phyloP scores from a whole-genome alignment of 2,888 invertebrate species.

The Hyposoter didymator region DNA sequence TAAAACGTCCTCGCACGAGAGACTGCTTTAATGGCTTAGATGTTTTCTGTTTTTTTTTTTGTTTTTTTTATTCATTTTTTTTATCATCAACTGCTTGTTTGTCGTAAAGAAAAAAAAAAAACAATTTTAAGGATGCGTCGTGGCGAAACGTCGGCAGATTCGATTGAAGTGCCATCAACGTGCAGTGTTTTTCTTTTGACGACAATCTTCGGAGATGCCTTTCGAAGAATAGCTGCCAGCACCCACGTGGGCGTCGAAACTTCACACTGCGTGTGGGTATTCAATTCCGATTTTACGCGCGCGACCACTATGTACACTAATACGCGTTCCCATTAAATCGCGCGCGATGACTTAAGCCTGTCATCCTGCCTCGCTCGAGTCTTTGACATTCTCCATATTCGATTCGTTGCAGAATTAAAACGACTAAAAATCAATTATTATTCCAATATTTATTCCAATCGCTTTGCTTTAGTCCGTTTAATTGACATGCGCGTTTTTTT shows the following conservation, averaged over 20 bases:
- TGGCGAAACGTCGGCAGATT: slow-evolving; percentile 39
- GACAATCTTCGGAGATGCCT: slow-evolving; percentile 34
- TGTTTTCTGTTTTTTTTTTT: background rate
- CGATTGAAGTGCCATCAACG: slow-evolving; percentile 56
- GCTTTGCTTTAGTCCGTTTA: background rate
- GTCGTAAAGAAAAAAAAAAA: slow-evolving; percentile 19
- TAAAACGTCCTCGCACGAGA: slow-evolving; percentile 50
- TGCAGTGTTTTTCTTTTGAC: slow-evolving; percentile 39
- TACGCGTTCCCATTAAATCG: slow-evolving; percentile 15
- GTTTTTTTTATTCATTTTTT: slow-evolving; percentile 13
- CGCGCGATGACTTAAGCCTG: slow-evolving; percentile 18
- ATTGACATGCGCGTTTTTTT: background rate
- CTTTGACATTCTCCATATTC: background rate
- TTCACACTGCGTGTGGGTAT: slow-evolving; percentile 7
- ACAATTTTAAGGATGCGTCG: slow-evolving; percentile 25
- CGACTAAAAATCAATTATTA: background rate
- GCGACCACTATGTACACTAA: slow-evolving; percentile 22
- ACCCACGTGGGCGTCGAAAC: slow-evolving; percentile 40
- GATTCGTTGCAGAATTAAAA: background rate
- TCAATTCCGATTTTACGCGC: slow-evolving; percentile 15
- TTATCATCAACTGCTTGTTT: slow-evolving; percentile 1
- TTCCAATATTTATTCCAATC: background rate
- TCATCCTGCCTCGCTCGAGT: background rate
- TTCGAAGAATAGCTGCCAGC: slow-evolving; percentile 39
- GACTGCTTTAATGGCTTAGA: slow-evolving; percentile 49